Evolutionary conservation across 1,140 invertebrate species (phyloP), one percentile per base, ranked within the genome.

Genomic region (Pollicipes pollicipes): DNA sequence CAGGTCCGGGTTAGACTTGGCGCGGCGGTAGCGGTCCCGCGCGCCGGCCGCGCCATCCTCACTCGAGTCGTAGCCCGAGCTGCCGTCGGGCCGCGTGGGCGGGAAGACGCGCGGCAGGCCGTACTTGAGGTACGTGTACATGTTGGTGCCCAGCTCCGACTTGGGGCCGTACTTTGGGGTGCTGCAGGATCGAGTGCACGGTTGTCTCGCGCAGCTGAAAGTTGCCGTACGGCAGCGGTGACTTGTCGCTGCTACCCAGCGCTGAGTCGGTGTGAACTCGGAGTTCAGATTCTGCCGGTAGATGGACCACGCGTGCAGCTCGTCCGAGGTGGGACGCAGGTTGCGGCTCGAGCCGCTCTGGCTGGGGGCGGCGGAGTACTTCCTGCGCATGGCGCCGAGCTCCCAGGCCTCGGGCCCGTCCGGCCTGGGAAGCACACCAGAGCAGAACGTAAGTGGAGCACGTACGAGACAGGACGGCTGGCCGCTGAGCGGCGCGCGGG

Each of bases 221-320:
- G 78, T 95, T 95, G 30, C 92, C 92, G 81, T 94, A 94, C 32
- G 91, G 91, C 73, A 93, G 82, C 13, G 90, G 90, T 73, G 89
- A 90, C 80, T 94, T 93, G 77, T 93, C 91, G 29, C 89, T 89
- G 58, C 89, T 91, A 30, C 92, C 92, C 29, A 95, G 81, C 0
- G 93, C 93, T 58, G 90, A 93, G 78, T 95, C 93, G 68, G n/a
- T n/a, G 92, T 94, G 78, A 95, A 95, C 79, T 95, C 93, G 0
- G 91, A 94, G 80, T 95, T 96, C 37, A 95, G 82, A 79, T 96
- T 96, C 86, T 96, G 93, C 76, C 93, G 87, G 81, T 95, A 96
- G 77, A 96, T 95, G 70, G 91, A 94, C 93, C 93, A 96, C 68
- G 93, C 93, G 79, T 96, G 93, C 70, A 96, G 83, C 80, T 96